Percentiles rank a stretch among this genome's conserved stretches.
Conservation (phyloP, 2,888 invertebrate genomes). For the Orchesellides sinensis region DNA sequence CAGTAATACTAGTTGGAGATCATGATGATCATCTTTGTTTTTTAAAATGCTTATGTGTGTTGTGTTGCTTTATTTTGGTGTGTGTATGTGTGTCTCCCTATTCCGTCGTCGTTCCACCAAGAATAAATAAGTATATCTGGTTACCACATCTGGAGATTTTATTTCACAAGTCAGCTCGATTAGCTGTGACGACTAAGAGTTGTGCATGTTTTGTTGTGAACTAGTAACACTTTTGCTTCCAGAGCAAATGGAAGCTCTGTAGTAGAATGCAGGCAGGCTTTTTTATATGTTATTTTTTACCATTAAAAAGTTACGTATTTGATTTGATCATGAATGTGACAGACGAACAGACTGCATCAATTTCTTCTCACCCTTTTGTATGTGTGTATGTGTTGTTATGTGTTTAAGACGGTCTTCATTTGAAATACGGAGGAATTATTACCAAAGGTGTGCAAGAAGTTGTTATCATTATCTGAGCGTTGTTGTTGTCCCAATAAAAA, state of each 20-base stretch:
- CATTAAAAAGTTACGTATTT: neutral
- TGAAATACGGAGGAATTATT: too few species aligned
- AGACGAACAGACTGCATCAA: neutral
- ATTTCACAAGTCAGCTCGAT: constrained; percentile 55
- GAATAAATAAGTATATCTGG: constrained; percentile 61
- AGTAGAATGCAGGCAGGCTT: too few species aligned
- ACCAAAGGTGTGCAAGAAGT: constrained; percentile 61
- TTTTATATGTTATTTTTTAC: too few species aligned
- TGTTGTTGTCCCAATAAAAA: too few species aligned
- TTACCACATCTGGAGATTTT: constrained; percentile 68
- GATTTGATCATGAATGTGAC: constrained; percentile 17
- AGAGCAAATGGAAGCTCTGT: neutral
- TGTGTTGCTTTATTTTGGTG: constrained; percentile 28
- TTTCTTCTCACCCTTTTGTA: too few species aligned
- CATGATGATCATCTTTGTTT: constrained; percentile 28
- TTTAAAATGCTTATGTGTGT: constrained; percentile 23
- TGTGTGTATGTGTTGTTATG: too few species aligned
- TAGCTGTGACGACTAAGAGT: constrained; percentile 11
- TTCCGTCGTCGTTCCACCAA: constrained; percentile 40
- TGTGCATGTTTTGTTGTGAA: neutral
- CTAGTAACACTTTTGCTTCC: neutral
- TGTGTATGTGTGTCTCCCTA: constrained; percentile 32
- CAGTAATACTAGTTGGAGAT: too few species aligned
- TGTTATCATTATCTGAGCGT: constrained; percentile 58
- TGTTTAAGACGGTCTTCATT: too few species aligned